A percentile compares a stretch with the other conserved stretches of the same genome.
phyloP scores from a whole-genome alignment of 2,113 vertebrate genomes.

The Maccullochella peelii region DNA sequence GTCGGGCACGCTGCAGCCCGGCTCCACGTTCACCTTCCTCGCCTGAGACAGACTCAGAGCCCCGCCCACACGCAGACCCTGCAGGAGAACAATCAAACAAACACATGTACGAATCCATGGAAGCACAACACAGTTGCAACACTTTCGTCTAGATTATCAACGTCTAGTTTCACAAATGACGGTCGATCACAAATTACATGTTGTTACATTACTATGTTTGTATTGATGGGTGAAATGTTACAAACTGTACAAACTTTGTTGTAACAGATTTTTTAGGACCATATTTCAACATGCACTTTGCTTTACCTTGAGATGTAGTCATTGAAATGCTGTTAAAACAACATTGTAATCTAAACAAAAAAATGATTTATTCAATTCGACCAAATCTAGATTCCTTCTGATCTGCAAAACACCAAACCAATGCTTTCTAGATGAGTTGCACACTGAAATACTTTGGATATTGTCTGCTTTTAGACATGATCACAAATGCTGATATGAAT shows the following conservation, averaged over 20 bases:
- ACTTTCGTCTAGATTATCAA: too few relatives aligned
- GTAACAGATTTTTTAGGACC: not conserved
- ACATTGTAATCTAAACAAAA: not conserved
- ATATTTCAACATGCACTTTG: not conserved
- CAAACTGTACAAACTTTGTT: not conserved
- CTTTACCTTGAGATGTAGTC: not conserved
- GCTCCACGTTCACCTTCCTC: constrained; percentile 87
- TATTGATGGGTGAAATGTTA: not conserved
- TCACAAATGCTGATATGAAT: not conserved
- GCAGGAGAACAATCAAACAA: constrained; percentile 14
- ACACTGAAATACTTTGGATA: not conserved
- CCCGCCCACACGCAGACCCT: constrained; percentile 90
- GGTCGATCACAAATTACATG: not conserved
- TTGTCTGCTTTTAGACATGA: not conserved
- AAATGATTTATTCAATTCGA: not conserved
- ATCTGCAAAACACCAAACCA: not conserved
- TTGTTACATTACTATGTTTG: too few relatives aligned
- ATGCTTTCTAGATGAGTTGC: not conserved
- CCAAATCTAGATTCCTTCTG: not conserved
- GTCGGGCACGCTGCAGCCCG: constrained; percentile 89
- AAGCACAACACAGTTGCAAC: too few relatives aligned
- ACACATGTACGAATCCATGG: not conserved
- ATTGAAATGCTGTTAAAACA: not conserved
- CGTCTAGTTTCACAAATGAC: not conserved
- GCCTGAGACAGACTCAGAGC: constrained; percentile 85